Evolutionary conservation across 2,113 vertebrate genomes (phyloP).

Genomic region (Theropithecus gelada): DNA sequence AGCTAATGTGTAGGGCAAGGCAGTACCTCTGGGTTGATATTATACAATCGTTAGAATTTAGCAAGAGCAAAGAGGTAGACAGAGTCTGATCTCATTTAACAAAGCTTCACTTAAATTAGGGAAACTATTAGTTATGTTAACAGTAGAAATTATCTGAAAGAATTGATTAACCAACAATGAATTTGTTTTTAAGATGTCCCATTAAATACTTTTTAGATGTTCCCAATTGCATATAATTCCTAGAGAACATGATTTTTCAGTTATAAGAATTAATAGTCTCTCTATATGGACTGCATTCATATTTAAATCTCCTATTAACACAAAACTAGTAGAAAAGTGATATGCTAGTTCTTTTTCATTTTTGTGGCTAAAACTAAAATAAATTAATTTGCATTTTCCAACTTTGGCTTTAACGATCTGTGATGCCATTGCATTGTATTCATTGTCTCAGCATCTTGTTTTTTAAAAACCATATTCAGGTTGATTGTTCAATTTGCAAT

Average conservation of each 20-base stretch:
- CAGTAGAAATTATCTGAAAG: background rate
- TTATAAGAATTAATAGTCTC: background rate
- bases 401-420: background rate
- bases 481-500: background rate
- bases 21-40: background rate
- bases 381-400: background rate
- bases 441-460: background rate
- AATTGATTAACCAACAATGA: background rate
- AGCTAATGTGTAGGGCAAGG: background rate
- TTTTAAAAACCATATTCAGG: background rate
- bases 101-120: background rate
- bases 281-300: background rate
- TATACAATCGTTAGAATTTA: background rate
- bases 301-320: background rate
- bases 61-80: background rate
- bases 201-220: background rate
- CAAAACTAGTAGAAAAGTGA: background rate
- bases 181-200: background rate
- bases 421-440: background rate
- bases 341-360: background rate
- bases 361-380: background rate
- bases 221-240: background rate
- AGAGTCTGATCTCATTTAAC: background rate
- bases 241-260: constrained; percentile 20
- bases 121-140: background rate